phyloP scores from a whole-genome alignment of 2,113 vertebrate genomes.

The Jacana jacana region DNA sequence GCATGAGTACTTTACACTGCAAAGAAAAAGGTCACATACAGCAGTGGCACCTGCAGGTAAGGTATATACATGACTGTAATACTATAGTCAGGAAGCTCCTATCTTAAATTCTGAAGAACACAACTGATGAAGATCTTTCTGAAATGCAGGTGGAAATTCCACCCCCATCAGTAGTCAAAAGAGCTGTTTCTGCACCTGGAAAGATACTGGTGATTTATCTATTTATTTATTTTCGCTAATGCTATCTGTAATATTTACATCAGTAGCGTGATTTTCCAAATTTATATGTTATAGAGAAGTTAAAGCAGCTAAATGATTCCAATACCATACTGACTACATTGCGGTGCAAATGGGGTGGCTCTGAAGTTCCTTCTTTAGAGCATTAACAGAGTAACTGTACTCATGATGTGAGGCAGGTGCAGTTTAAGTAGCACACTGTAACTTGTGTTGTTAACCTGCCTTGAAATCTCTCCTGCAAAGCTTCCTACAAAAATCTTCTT shows the following conservation, averaged over 20 bases:
- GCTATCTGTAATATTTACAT: background rate
- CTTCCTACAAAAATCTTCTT: background rate
- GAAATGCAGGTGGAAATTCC: background rate
- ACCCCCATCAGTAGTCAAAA: background rate
- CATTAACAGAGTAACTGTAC: background rate
- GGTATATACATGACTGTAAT: background rate
- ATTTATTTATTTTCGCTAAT: background rate
- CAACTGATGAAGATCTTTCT: slow-evolving; percentile 6
- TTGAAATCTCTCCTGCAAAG: background rate
- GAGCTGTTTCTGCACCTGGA: background rate
- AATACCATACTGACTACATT: background rate
- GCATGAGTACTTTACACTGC: background rate
- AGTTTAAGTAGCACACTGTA: background rate
- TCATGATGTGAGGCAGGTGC: background rate
- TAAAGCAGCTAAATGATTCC: background rate
- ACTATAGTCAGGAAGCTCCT: background rate
- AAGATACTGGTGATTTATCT: background rate
- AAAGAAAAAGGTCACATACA: background rate
- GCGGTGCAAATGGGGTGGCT: background rate
- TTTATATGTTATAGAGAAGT: background rate
- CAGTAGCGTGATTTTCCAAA: background rate
- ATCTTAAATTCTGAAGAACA: background rate
- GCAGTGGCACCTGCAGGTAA: background rate
- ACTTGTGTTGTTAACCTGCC: background rate
- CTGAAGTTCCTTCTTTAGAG: background rate